Base-by-base conservation (phyloP, 2,888 invertebrate genomes). In the Eucera pruinosa region DNA sequence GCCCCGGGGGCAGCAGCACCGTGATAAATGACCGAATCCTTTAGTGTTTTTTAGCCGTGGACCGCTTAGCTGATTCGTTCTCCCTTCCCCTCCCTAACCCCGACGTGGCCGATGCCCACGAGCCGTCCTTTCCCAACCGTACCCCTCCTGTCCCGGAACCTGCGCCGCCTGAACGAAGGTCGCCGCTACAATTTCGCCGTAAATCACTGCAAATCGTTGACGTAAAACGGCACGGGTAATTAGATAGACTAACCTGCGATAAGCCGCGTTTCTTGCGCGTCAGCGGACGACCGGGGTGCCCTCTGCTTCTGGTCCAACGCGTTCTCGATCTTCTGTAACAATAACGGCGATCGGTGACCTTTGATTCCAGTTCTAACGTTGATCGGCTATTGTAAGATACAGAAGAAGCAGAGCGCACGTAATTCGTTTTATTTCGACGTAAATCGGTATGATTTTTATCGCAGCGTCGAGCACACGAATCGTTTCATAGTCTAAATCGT, bases 161-260 rank as follows among this genome's bases (percentile, higher is more conserved):
- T 52, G 20, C 52, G 69, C 57, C 57, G 50, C 62, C 67, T 55
- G 70, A 77, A 74, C 83, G 90, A 92, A 91, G 91, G 91, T 91
- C 90, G 88, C 82, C 84, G 88, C 87, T 82, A 90, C 91, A 91
- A 91, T 92, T 91, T 91, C 83, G 89, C 84, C 89, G 90, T 92
- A 92, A 92, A 92, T 92, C 91, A 92, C 85, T 78, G 90, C 88
- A 90, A 92, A 92, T 77, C 87, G 90, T 91, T 91, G 91, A 91
- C 91, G 91, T 91, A 90, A 60, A 91, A 91, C 90, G 89, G 88
- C 89, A 87, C 55, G 84, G 88, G 89, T 91, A 91, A 92, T 91
- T 91, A 91, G 91, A 91, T 91, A 91, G 88, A 90, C 91, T 91
- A 90, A 89, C 89, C 84, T 78, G 82, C 80, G 86, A 84, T 84